phyloP scores from a whole-genome alignment of 1,140 invertebrate genomes.

The Formica selysi region DNA sequence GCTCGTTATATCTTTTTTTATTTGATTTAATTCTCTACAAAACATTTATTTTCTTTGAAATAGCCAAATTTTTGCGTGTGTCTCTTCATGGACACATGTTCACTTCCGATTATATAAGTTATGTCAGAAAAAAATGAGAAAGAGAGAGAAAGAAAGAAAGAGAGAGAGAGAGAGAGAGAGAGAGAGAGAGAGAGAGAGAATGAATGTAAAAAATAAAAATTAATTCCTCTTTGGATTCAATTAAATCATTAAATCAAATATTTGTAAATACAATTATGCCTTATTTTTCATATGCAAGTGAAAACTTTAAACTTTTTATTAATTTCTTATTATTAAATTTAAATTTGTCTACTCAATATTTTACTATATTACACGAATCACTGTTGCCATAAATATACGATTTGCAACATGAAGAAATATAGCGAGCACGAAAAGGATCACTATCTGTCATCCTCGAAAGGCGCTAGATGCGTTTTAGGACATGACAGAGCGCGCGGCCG shows the following conservation, averaged over 20 bases:
- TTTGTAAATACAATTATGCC: not conserved
- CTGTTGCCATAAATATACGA: constrained; percentile 1
- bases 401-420: not conserved
- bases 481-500: constrained; percentile 53
- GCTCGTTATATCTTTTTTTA: not conserved
- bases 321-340: not conserved
- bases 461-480: constrained; percentile 33
- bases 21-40: not conserved
- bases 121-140: not conserved
- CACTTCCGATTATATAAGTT: not conserved
- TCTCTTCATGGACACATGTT: not conserved
- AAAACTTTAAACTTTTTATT: not conserved
- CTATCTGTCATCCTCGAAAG: constrained; percentile 22
- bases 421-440: constrained; percentile 20
- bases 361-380: not conserved
- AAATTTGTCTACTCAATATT: constrained; percentile 15
- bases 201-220: not conserved
- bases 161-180: not conserved
- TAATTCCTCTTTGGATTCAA: not conserved
- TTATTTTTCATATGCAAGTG: not conserved
- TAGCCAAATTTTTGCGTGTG: not conserved
- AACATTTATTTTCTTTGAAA: constrained; percentile 1
- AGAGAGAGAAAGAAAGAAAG: not conserved
- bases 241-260: not conserved
- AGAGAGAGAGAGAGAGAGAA: not conserved